Evolutionary conservation across 2,113 vertebrate genomes (phyloP).

Genomic region (Aptenodytes forsteri): DNA sequence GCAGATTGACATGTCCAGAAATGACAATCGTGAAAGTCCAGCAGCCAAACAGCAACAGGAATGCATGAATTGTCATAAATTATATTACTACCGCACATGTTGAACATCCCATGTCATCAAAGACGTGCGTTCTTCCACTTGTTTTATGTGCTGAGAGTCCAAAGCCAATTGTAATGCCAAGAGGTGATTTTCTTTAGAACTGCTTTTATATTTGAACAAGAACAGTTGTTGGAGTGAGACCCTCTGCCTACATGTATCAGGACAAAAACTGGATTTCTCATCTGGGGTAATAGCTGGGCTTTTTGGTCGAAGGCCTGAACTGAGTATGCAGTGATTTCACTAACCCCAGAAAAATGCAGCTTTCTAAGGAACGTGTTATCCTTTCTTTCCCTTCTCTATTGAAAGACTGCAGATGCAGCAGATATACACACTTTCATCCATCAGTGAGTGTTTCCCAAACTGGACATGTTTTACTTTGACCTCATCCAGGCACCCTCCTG

Average conservation of each 20-base stretch:
- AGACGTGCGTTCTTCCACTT: background rate
- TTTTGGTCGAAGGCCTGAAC: background rate
- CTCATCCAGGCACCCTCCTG: background rate
- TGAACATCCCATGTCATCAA: background rate
- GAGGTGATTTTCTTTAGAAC: background rate
- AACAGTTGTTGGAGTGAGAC: background rate
- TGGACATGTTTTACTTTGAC: background rate
- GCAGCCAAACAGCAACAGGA: background rate
- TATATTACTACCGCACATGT: background rate
- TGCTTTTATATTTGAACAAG: background rate
- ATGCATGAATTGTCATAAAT: background rate
- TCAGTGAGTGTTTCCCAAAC: background rate
- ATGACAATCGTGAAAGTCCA: background rate
- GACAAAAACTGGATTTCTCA: background rate
- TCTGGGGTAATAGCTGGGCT: background rate
- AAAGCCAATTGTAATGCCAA: background rate
- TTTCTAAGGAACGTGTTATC: background rate
- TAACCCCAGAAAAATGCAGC: background rate
- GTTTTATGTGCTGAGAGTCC: background rate
- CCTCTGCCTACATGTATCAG: background rate
- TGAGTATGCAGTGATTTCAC: background rate
- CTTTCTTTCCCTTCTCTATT: background rate
- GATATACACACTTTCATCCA: background rate
- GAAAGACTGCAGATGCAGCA: background rate
- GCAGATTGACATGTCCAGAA: background rate